Evolutionary conservation across 2,113 vertebrate genomes (phyloP), one percentile per base, ranked within the genome.

Genomic region (Cnemophilus loriae): DNA sequence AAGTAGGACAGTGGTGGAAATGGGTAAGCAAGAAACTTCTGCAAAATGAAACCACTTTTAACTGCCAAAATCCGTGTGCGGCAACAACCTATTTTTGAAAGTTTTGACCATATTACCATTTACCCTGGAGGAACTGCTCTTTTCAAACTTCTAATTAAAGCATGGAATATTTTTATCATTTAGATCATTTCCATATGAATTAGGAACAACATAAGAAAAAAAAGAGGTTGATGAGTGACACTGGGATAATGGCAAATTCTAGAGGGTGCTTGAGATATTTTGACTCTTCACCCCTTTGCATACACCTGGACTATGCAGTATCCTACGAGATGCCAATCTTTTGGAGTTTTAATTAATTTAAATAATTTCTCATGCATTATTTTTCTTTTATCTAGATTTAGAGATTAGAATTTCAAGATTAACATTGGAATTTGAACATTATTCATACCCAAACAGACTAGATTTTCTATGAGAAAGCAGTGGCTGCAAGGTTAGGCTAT

Each of bases 121-220:
- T 30, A 78, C 86, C 60, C 82, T 22, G 68, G 56, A 80, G 75
- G 32, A 75, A 10, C 2, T 7, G 59, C 27, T 89, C 33, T 64
- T 70, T 83, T 77, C 57, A 92, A 60, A 56, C n/a, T 83, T 78
- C 82, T 75, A 60, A 92, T 84, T 90, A 75, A 95, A 52, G 35
- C 44, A 52, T 13, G 16, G 33, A 88, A 83, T 65, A 64, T 39
- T 68, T 94, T 76, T 44, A 65, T 77, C 6, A 90, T 90, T 89
- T 93, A 88, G 70, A 74, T 80, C 0, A 50, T 39, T 92, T 89
- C 57, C 37, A 64, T 53, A 53, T 37, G 27, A 67, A 56, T 88
- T 89, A 68, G 39, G 53, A 93, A 53, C 49, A 88, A 53, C 0
- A 0, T 32, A 39, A 61, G 20, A 11, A 8, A 14, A 63, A 52